A percentile compares a stretch with the other conserved stretches of the same genome.
Evolutionary conservation across 2,113 vertebrate genomes (phyloP).

Genomic region (Chlamydotis undulata): DNA sequence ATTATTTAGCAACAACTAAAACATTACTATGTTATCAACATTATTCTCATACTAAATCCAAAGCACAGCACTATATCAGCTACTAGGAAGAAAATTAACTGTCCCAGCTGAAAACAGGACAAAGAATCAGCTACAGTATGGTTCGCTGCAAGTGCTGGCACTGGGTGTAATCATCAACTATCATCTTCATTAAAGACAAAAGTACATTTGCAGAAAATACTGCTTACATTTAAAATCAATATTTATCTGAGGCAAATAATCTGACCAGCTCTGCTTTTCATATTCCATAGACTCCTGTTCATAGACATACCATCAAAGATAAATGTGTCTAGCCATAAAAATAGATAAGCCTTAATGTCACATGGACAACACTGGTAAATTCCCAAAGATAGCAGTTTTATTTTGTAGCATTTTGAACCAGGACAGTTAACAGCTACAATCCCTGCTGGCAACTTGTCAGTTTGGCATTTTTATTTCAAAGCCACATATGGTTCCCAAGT

Average conservation of each 20-base stretch:
- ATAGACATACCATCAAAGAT: not conserved
- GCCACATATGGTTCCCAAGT: slow-evolving; percentile 32
- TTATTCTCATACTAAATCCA: too few relatives aligned
- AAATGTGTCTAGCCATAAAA: not conserved
- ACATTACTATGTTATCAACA: too few relatives aligned
- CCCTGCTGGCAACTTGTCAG: slow-evolving; percentile 20
- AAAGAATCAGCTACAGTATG: not conserved
- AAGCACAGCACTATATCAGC: too few relatives aligned
- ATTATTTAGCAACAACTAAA: too few relatives aligned
- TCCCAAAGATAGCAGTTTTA: not conserved
- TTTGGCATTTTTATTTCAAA: slow-evolving; percentile 58
- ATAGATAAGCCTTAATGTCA: not conserved
- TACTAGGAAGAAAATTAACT: too few relatives aligned
- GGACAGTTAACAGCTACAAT: not conserved
- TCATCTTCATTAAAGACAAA: not conserved
- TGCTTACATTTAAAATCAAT: not conserved
- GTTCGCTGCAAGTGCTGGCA: not conserved
- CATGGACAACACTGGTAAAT: not conserved
- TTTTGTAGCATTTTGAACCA: slow-evolving; percentile 18
- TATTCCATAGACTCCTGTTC: not conserved
- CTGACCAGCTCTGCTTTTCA: not conserved
- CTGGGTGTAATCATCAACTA: not conserved
- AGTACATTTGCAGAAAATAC: not conserved
- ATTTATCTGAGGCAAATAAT: not conserved
- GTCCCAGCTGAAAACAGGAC: too few relatives aligned